Percentiles rank a stretch among this genome's conserved stretches.
phyloP scores from a whole-genome alignment of 2,113 vertebrate species.

The Acanthisitta chloris region DNA sequence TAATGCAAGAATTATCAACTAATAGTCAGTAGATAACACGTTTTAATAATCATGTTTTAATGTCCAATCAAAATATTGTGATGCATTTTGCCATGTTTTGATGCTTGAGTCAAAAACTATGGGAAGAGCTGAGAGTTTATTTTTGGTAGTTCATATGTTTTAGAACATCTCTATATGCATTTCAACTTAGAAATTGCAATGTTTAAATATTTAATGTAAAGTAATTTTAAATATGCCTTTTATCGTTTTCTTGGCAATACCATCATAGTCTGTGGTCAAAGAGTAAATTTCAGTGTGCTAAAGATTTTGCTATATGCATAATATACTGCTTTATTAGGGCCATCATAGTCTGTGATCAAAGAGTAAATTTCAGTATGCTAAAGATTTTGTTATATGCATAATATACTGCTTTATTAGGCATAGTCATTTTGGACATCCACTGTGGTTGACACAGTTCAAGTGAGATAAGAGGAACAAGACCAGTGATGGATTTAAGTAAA shows the following conservation, averaged over 20 bases:
- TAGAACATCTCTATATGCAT: background rate
- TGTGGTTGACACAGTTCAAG: background rate
- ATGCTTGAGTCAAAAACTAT: background rate
- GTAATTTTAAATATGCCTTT: background rate
- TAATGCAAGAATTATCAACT: background rate
- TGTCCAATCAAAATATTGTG: background rate
- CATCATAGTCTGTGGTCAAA: slow-evolving; percentile 4
- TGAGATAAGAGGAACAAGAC: background rate
- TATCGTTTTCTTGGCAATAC: background rate
- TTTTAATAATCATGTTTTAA: background rate
- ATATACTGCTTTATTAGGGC: too few species aligned
- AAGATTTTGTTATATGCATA: background rate
- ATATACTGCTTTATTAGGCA: background rate
- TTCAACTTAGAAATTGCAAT: slow-evolving; percentile 22
- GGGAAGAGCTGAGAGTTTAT: background rate
- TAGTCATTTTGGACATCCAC: background rate
- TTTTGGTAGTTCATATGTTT: slow-evolving; percentile 1
- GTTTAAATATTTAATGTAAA: slow-evolving; percentile 16
- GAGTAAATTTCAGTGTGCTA: background rate
- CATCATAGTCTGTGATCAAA: slow-evolving; percentile 5
- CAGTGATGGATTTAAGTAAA: background rate
- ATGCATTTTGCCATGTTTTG: slow-evolving; percentile 5
- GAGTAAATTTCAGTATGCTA: background rate
- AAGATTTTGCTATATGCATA: background rate
- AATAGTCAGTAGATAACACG: background rate